Base-by-base conservation (phyloP, 2,888 invertebrate genomes). In the Exephanes ischioxanthus region DNA sequence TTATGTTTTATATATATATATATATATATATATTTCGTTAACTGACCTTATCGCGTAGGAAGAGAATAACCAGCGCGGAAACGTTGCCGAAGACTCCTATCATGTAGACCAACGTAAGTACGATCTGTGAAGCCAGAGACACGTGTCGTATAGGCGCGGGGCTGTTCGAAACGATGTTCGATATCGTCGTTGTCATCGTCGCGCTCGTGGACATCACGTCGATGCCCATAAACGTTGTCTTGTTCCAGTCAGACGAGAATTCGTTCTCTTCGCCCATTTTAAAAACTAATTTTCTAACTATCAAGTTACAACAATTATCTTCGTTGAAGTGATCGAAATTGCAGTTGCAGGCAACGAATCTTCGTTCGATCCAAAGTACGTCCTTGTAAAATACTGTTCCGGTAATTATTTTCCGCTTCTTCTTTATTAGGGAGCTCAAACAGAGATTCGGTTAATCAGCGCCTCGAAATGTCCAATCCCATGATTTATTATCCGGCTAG, bases 61-160 rank as follows among this genome's bases (percentile, higher is more conserved):
- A 95, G 89, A 98, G 95, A 87, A 97, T 97, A 76, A 96, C 94
- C 75, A 98, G 95, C 6, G 98, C 98, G n/a, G 96, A 95, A 11
- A 96, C 95, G 91, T 98, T 98, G 4, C 97, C 98, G 37, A 96
- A 89, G 51, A 97, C 96, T 1, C 97, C 97, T 22, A 96, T 93
- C 3, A 95, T 92, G 90, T 96, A 97, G 88, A 95, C 95, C 82
- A 95, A 93, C 63, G 95, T 95, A 22, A 96, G 92, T 2, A 95
- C 94, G 51, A 93, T 84, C 87, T 94, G 93, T 16, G 91, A 86
- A 2, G 87, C 90, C 9, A 92, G 72, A 14, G 90, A 88, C 79
- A 93, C 89, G 84, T 92, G 91, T 61, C 90, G 89, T 37, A 85
- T 90, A 0, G 88, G 72, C 30, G 85, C 37, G 16, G 78, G 7